Conservation (phyloP, 2,113 vertebrate species). For the Halichoerus grypus region DNA sequence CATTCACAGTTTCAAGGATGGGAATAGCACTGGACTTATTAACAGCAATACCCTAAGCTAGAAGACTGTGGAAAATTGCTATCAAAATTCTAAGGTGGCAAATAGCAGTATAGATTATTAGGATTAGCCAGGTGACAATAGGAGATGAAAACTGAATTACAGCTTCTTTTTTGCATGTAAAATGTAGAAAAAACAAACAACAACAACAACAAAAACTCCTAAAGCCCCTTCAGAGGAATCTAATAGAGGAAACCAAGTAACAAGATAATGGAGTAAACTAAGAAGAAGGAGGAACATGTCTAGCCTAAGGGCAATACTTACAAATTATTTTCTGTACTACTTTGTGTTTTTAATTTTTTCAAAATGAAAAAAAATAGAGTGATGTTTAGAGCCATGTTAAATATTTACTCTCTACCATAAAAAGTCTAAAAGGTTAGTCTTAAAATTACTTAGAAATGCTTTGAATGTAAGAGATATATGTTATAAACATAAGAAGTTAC, state of each 20-base stretch:
- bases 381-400: not conserved
- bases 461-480: not conserved
- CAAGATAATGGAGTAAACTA: not conserved
- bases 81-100: not conserved
- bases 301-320: not conserved
- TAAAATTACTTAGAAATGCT: not conserved
- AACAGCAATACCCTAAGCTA: not conserved
- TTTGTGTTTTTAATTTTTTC: not conserved
- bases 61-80: not conserved
- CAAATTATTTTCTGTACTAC: not conserved
- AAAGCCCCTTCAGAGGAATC: not conserved
- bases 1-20: not conserved
- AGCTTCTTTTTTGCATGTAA: not conserved
- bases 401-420: not conserved
- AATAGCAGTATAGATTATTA: not conserved
- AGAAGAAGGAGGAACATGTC: not conserved
- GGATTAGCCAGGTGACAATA: not conserved
- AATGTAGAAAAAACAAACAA: not conserved
- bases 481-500: not conserved
- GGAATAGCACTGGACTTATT: not conserved
- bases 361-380: not conserved
- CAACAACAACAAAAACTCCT: not conserved
- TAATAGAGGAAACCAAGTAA: not conserved
- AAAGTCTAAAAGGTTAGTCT: not conserved
- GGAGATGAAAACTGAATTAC: not conserved